phyloP scores from a whole-genome alignment of 2,888 invertebrate species.

The Podabrus alpinus region DNA sequence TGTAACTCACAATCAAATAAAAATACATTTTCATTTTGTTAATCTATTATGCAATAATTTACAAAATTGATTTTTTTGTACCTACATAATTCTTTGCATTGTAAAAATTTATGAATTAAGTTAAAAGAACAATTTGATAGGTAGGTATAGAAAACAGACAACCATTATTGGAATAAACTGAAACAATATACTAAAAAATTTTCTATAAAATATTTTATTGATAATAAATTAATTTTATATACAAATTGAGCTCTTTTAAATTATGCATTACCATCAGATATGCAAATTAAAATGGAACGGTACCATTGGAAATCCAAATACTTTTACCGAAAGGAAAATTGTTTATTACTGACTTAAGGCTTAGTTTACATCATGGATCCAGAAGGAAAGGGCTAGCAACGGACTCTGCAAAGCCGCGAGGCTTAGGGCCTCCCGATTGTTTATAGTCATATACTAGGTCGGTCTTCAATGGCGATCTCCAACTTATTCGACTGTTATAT shows the following conservation, averaged over 20 bases:
- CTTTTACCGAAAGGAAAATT: neutral
- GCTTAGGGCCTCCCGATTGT: too few species aligned
- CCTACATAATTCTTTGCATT: neutral
- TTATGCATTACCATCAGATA: neutral
- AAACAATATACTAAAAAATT: neutral
- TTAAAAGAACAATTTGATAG: neutral
- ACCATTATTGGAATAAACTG: neutral
- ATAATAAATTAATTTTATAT: neutral
- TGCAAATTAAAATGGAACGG: neutral
- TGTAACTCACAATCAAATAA: constrained; percentile 12
- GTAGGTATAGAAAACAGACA: neutral
- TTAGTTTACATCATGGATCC: too few species aligned
- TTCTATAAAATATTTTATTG: neutral
- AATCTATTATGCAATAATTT: neutral
- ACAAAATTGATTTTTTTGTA: neutral
- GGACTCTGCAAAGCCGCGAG: too few species aligned
- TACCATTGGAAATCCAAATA: neutral
- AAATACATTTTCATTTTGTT: neutral
- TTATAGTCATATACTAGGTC: too few species aligned
- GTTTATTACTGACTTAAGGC: too few species aligned
- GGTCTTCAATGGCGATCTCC: too few species aligned
- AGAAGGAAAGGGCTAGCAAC: too few species aligned
- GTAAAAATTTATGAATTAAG: neutral
- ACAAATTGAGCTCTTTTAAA: neutral
- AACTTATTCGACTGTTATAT: too few species aligned